These are phyloP conservation scores for Eurypyga helias DNA, from an alignment of 2,113 vertebrate species.

Conservation along the genomic window DNA sequence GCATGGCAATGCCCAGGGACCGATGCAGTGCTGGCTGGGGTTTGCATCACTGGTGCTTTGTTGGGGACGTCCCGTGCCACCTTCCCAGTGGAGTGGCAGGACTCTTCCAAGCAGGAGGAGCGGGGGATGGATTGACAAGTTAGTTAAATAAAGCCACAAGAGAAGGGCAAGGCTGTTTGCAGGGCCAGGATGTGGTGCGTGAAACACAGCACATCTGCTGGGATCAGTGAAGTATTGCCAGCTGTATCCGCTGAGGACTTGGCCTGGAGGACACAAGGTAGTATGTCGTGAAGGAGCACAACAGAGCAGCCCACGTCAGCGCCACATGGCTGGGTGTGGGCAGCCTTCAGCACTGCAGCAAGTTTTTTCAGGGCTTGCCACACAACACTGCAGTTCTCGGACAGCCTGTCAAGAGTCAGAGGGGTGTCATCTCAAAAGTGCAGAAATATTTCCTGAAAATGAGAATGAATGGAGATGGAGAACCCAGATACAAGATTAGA, in stretches of 20 bases:
- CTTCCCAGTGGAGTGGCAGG: neutral
- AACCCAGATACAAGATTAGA: neutral
- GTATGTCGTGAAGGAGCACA: neutral
- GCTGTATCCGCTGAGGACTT: neutral
- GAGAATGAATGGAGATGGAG: neutral
- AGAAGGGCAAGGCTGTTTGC: neutral
- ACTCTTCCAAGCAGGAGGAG: neutral
- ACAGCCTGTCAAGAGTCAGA: neutral
- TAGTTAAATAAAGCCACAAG: neutral
- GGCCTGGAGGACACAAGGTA: fast-evolving
- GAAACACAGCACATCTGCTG: neutral
- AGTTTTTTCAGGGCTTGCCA: neutral
- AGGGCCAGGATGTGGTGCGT: neutral
- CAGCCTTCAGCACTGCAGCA: neutral
- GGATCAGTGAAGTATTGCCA: neutral
- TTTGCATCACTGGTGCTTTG: neutral
- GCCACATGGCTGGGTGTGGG: neutral
- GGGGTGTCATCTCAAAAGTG: neutral
- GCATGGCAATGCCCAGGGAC: neutral
- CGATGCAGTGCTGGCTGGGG: neutral
- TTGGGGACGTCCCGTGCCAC: neutral
- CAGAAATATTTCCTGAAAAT: neutral
- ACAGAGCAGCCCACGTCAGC: neutral
- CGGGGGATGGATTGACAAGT: neutral
- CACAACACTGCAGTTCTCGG: neutral